phyloP scores from a whole-genome alignment of 2,113 vertebrate genomes.

The Oreotrochilus melanogaster region DNA sequence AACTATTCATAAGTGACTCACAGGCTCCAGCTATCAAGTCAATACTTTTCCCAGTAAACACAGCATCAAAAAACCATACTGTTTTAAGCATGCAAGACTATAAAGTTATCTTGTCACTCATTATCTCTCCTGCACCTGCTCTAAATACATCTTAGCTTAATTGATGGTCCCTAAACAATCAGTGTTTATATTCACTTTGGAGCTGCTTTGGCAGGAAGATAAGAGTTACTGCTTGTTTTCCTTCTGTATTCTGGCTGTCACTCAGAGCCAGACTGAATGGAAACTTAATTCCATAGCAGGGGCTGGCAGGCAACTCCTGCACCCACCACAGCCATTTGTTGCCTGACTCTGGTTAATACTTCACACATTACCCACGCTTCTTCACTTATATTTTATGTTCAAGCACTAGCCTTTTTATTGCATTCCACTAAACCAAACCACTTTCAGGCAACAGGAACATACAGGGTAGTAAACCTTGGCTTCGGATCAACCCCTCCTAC shows the following conservation, averaged over 20 bases:
- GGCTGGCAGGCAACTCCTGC: neutral
- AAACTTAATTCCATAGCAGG: neutral
- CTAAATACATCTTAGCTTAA: constrained; percentile 34
- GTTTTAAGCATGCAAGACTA: neutral
- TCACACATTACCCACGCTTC: neutral
- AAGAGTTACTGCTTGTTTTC: constrained; percentile 44
- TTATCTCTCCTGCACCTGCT: constrained; percentile 43
- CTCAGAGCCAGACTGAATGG: neutral
- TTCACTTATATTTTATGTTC: neutral
- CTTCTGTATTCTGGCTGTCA: neutral
- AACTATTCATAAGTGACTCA: neutral
- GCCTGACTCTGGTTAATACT: neutral
- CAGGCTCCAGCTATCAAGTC: neutral
- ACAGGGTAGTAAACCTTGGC: neutral
- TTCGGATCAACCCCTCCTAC: neutral
- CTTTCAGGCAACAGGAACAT: neutral
- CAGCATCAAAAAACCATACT: constrained; percentile 22
- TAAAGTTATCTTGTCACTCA: constrained; percentile 37
- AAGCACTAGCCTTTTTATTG: neutral
- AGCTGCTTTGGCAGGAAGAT: constrained; percentile 35
- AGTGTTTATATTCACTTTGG: constrained; percentile 36
- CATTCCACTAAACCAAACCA: neutral
- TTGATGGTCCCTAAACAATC: constrained; percentile 33
- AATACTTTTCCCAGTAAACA: neutral
- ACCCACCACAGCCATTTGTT: neutral